Evolutionary conservation across 23 tunicate genomes (phyloP).

Genomic region (Halocynthia roretzi): DNA sequence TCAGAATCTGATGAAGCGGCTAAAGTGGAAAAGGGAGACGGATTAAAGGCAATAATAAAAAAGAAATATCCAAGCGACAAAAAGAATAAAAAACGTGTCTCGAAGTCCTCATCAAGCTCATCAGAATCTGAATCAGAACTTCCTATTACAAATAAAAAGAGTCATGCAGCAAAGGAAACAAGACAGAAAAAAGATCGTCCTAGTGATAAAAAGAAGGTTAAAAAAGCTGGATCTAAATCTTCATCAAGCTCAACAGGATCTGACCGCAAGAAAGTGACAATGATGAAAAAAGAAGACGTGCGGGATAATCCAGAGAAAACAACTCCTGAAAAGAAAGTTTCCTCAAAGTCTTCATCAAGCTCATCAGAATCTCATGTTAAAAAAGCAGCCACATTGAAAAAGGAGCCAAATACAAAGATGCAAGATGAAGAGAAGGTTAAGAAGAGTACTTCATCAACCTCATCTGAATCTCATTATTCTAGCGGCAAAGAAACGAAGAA

Average conservation of each 20-base stretch:
- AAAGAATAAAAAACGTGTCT: neutral
- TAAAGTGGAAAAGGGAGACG: neutral
- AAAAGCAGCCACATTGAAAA: neutral
- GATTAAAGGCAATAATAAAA: neutral
- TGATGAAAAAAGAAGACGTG: no score
- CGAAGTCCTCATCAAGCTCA: neutral
- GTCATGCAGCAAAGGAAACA: neutral
- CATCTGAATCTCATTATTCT: no score
- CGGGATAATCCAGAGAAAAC: no score
- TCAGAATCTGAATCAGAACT: no score
- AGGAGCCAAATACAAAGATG: neutral
- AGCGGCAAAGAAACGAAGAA: no score
- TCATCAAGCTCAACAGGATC: constrained; percentile 8
- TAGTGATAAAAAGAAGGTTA: no score
- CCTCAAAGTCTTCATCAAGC: constrained; percentile 13
- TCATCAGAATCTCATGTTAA: neutral
- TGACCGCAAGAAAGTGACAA: neutral
- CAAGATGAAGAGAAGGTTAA: no score
- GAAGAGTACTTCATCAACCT: no score
- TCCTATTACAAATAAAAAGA: neutral
- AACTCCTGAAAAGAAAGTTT: no score
- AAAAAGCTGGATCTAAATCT: neutral
- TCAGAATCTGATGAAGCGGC: constrained; percentile 7
- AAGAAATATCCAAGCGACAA: no score
- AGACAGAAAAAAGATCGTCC: neutral